Base-by-base conservation (phyloP, 2,113 vertebrate species). In the Parotia lawesii region DNA sequence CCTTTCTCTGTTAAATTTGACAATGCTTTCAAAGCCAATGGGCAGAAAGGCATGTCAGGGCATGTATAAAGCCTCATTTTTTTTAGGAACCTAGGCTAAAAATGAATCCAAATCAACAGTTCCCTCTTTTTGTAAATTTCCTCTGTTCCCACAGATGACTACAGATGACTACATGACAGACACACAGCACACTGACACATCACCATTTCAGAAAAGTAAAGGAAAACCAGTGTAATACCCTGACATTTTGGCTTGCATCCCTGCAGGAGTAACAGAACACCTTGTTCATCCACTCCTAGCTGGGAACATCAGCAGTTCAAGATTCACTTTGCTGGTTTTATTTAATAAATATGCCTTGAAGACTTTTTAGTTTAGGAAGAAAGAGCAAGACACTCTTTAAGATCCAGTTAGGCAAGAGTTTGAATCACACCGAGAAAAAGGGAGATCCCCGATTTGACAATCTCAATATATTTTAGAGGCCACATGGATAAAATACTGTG, bases 11-110 rank as follows among this genome's bases (percentile, higher is more conserved):
- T 60, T 57, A 48, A 70, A 91, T 35, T 29, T 70, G 23, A 44
- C 14, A 65, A 33, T 21, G 4, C 23, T 87, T 57, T 73, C 42
- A 89, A 85, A 87, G n/a, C 29, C 71, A 82, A 87, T 40, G 15
- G 28, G 1, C 5, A 75, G 33, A 54, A 45, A 60, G 9, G 16
- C 7, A 9, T 16, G 9, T 3, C 5, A 2, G 5, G 5, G 18
- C 40, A 80, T 5, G 15, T 6, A 57, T 23, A 70, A 76, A 65
- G 31, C 42, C 28, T 83, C 7, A 2, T n/a, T 58, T 58, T 71
- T 47, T 65, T 56, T 33, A 35, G 44, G 20, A 48, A 67, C n/a
- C 22, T 17, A 51, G 24, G 27, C 31, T 51, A 69, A 87, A 85
- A 82, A 79, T 33, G 0, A 65, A 47, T 45, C 29, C 25, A 73